These are phyloP conservation scores for Brachynemurus nebulosus DNA, from an alignment of 2,888 invertebrate genomes.

Conservation along the genomic window DNA sequence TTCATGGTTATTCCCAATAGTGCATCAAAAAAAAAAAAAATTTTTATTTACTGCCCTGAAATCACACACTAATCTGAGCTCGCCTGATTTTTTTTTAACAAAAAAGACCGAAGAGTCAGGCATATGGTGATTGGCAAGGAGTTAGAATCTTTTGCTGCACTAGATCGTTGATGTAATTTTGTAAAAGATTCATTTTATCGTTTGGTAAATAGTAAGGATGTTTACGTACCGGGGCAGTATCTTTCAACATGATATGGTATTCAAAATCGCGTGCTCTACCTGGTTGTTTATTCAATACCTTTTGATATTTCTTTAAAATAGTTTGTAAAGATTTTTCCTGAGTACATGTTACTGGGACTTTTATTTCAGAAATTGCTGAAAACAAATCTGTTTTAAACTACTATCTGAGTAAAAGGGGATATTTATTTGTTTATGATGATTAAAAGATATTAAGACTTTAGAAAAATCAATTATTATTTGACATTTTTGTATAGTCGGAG, in stretches of 20 bases:
- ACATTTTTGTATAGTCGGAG: neutral
- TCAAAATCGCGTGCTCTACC: neutral
- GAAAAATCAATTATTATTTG: neutral
- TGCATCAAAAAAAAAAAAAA: neutral
- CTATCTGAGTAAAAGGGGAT: too few species aligned
- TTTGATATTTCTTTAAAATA: neutral
- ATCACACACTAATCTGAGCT: neutral
- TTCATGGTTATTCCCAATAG: conserved; percentile 5
- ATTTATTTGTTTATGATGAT: neutral
- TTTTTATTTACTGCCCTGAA: neutral
- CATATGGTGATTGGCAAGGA: neutral
- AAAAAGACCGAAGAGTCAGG: neutral
- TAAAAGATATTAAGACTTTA: neutral
- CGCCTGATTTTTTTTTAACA: neutral
- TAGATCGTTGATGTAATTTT: neutral
- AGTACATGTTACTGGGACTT: neutral
- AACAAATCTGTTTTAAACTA: neutral
- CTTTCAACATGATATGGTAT: neutral
- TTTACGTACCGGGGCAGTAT: neutral
- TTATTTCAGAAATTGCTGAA: neutral
- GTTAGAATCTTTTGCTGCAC: neutral
- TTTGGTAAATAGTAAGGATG: neutral
- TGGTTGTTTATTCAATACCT: neutral
- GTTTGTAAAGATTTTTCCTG: neutral
- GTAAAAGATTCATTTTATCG: neutral